Percentiles rank a stretch among this genome's conserved stretches.
Conservation (phyloP, 2,797 vertebrate species). For the Lacerta agilis region DNA sequence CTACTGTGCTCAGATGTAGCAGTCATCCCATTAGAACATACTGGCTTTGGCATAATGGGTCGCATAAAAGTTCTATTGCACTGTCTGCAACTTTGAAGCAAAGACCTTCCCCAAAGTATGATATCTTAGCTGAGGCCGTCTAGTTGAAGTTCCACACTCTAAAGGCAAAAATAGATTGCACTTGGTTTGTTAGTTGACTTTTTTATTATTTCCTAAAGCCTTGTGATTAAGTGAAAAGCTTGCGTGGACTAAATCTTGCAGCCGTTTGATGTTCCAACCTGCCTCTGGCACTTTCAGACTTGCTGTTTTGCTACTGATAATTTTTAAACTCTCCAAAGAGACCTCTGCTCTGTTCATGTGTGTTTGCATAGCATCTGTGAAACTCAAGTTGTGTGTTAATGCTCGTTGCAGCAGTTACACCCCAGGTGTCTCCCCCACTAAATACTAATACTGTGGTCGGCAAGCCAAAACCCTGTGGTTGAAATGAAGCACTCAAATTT, state of each 20-base stretch:
- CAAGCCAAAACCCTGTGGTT: neutral
- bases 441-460: neutral
- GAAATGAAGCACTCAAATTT: neutral
- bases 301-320: conserved; percentile 37
- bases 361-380: conserved; percentile 25
- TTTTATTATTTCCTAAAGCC: neutral
- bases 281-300: conserved; percentile 30
- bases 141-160: neutral
- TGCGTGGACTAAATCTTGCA: conserved; percentile 30
- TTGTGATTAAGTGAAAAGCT: conserved; percentile 30
- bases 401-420: neutral
- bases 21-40: conserved; percentile 8
- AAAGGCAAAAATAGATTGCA: conserved; percentile 31
- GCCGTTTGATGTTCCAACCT: conserved; percentile 8
- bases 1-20: conserved; percentile 26
- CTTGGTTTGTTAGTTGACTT: conserved; percentile 44
- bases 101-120: neutral
- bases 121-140: conserved; percentile 34
- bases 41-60: neutral
- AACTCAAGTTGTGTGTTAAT: conserved; percentile 23
- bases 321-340: conserved; percentile 40
- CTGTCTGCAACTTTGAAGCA: conserved; percentile 35
- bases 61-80: neutral
- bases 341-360: neutral
- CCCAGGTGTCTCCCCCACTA: neutral